Evolutionary conservation across 2,113 vertebrate species (phyloP).

Genomic region (Cynoglossus semilaevis): DNA sequence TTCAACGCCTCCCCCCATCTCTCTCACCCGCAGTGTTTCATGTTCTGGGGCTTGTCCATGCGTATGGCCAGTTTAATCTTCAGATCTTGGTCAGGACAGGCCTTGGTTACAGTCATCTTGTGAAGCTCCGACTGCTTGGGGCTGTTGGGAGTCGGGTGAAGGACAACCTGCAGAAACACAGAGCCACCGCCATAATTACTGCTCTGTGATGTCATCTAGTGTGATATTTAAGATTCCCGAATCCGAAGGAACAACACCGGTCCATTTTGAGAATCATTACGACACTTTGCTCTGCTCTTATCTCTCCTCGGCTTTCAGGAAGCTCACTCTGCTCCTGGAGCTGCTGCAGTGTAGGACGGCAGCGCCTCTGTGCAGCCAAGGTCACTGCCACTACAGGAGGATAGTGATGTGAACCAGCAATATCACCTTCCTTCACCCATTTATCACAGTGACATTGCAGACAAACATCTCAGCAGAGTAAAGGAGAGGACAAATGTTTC

Average conservation of each 20-base stretch:
- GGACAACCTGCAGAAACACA: conserved; percentile 81
- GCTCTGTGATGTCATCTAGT: conserved; percentile 21
- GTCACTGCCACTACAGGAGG: conserved; percentile 59
- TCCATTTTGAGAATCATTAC: conserved; percentile 21
- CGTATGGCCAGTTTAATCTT: conserved; percentile 97
- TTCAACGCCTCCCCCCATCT: no score
- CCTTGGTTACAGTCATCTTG: conserved; percentile 98
- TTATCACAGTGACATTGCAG: conserved; percentile 14
- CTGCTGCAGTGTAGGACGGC: conserved; percentile 63
- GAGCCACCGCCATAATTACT: neutral
- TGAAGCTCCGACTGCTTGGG: conserved; percentile 97
- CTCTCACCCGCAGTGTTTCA: conserved; percentile 98
- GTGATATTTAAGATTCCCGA: conserved; percentile 30
- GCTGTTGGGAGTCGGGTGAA: conserved; percentile 96
- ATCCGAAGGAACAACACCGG: conserved; percentile 39
- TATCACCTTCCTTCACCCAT: conserved; percentile 13
- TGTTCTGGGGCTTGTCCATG: conserved; percentile 99
- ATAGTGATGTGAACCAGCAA: conserved; percentile 17
- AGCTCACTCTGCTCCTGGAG: conserved; percentile 58
- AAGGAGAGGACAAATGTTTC: conserved; percentile 4
- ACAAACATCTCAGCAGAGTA: conserved; percentile 13
- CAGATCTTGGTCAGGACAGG: conserved; percentile 95
- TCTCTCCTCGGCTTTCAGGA: conserved; percentile 72
- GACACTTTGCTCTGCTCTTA: conserved; percentile 49
- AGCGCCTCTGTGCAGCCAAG: conserved; percentile 63